phyloP scores from a whole-genome alignment of 2,797 vertebrate species.

The Antrozous pallidus region DNA sequence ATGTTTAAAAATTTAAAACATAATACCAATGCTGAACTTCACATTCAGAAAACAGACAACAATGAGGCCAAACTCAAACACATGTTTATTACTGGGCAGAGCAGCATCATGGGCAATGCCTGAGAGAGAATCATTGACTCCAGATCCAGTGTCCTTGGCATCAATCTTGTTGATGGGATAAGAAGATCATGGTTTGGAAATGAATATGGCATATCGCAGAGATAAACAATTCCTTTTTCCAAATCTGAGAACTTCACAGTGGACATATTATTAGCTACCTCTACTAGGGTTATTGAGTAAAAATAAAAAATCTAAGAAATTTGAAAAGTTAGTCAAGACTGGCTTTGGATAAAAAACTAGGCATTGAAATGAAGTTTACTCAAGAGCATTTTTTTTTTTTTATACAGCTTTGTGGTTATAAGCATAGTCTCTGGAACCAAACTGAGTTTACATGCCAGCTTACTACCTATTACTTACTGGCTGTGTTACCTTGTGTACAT shows the following conservation, averaged over 20 bases:
- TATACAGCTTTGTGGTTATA: background rate
- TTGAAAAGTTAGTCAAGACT: background rate
- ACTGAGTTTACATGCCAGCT: background rate
- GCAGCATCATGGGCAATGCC: fast-evolving
- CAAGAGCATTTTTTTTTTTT: background rate
- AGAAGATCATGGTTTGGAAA: background rate
- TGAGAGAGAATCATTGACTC: background rate
- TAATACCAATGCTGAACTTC: background rate
- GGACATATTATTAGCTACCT: background rate
- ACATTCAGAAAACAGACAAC: background rate
- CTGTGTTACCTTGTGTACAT: background rate
- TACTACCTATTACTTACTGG: background rate
- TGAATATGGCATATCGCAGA: background rate
- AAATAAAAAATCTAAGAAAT: background rate
- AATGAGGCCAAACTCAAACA: background rate
- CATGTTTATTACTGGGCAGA: background rate
- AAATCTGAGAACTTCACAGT: background rate
- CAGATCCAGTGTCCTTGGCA: background rate
- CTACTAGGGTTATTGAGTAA: background rate
- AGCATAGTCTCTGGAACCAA: background rate
- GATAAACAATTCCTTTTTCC: background rate
- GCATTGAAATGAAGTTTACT: background rate
- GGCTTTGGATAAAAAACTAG: background rate
- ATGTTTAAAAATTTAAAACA: too few relatives aligned
- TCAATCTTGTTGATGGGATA: background rate